A percentile compares a stretch with the other conserved stretches of the same genome.
These are phyloP conservation scores for Heterodera filipjevi DNA, from an alignment of 2,888 invertebrate species.

Conservation along the genomic window DNA sequence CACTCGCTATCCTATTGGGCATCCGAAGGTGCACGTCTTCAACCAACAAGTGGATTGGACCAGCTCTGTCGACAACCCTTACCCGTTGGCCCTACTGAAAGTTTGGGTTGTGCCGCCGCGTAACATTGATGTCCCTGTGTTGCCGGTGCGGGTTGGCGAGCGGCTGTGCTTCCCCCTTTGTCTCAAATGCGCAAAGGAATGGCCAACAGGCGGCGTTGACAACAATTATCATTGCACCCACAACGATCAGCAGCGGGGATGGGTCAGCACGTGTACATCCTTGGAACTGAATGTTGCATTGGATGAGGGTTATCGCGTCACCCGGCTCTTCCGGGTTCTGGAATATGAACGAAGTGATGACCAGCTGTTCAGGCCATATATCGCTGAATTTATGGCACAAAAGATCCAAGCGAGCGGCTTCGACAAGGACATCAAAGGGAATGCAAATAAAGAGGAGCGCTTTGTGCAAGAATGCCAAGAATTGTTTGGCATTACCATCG, in stretches of 20 bases:
- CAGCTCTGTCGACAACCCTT: background rate
- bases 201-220: background rate
- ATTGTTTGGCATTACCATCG: background rate
- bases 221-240: background rate
- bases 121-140: background rate
- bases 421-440: slow-evolving; percentile 5
- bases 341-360: background rate
- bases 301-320: slow-evolving; percentile 16
- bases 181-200: background rate
- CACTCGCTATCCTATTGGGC: slow-evolving; percentile 29
- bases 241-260: background rate
- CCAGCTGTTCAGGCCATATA: slow-evolving; percentile 25
- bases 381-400: background rate
- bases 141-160: background rate
- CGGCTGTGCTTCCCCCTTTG: background rate
- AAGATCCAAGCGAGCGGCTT: slow-evolving; percentile 12
- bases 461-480: slow-evolving; percentile 5
- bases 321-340: background rate
- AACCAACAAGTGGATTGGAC: slow-evolving; percentile 6
- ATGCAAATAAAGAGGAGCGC: background rate
- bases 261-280: slow-evolving; percentile 14
- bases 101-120: slow-evolving; percentile 15
- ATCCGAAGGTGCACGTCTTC: slow-evolving; percentile 23
- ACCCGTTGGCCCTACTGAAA: background rate
- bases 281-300: slow-evolving; percentile 25